Percentiles rank a stretch among this genome's conserved stretches.
phyloP scores from a whole-genome alignment of 2,113 vertebrate genomes.

The Zootoca vivipara region DNA sequence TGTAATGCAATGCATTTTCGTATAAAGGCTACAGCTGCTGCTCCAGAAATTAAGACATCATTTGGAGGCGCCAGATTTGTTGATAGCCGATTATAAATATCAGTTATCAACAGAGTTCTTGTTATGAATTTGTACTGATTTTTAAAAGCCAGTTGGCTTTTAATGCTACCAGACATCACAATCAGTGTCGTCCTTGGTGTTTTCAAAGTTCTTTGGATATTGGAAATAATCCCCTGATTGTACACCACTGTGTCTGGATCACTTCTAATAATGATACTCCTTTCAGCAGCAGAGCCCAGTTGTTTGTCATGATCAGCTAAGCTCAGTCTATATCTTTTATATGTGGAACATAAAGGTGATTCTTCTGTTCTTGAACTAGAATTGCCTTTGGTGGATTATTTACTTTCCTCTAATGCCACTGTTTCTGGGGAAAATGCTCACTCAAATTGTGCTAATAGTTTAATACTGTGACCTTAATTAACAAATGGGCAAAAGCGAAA shows the following conservation, averaged over 20 bases:
- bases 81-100: neutral
- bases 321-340: neutral
- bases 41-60: neutral
- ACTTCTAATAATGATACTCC: neutral
- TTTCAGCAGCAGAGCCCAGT: neutral
- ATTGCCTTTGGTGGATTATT: neutral
- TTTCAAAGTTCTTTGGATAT: neutral
- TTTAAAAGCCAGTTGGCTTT: neutral
- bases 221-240: neutral
- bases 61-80: neutral
- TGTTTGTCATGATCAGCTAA: neutral
- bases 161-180: neutral
- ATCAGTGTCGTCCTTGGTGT: neutral
- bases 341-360: neutral
- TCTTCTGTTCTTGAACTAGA: neutral
- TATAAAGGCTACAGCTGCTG: neutral
- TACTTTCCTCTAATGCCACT: neutral
- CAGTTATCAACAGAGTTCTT: neutral
- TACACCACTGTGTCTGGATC: neutral
- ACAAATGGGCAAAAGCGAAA: neutral
- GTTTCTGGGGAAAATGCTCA: neutral
- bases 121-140: neutral
- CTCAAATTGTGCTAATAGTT: neutral
- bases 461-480: neutral
- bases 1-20: neutral